These are phyloP conservation scores for Streblospio benedicti DNA, from an alignment of 1,140 invertebrate genomes.

Conservation along the genomic window DNA sequence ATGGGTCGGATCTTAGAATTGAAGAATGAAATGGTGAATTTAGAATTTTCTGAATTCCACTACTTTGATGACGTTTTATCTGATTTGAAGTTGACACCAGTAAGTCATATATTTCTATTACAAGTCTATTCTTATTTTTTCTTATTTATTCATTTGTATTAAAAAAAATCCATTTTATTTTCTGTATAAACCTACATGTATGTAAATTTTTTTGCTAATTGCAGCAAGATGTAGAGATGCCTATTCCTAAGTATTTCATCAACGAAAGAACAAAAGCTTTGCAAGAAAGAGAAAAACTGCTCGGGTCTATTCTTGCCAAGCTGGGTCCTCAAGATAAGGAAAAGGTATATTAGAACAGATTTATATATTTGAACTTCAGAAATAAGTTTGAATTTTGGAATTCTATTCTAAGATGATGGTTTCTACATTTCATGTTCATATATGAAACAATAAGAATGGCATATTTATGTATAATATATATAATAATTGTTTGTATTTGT, in stretches of 20 bases:
- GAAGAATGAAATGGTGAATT: constrained; percentile 71
- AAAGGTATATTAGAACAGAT: constrained; percentile 26
- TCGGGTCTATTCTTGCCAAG: constrained; percentile 44
- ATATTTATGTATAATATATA: no score
- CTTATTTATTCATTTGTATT: neutral
- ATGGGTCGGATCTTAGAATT: constrained; percentile 61
- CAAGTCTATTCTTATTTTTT: neutral
- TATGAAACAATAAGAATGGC: no score
- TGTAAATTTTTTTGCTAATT: neutral
- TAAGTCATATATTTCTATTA: constrained; percentile 34
- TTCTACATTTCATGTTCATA: no score
- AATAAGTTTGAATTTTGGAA: neutral
- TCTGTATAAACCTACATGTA: neutral
- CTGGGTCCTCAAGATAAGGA: constrained; percentile 41
- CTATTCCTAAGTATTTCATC: constrained; percentile 50
- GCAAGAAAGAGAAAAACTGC: constrained; percentile 44
- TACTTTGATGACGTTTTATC: constrained; percentile 72
- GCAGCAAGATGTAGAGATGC: constrained; percentile 50
- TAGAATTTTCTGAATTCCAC: constrained; percentile 75
- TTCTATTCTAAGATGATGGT: no score
- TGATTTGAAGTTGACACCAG: constrained; percentile 55
- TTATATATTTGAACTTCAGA: no score
- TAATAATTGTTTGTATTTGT: no score
- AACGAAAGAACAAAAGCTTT: constrained; percentile 41
- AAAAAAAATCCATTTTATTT: neutral